Evolutionary conservation across 2,888 invertebrate genomes (phyloP).

Genomic region (Sinelater perroti): DNA sequence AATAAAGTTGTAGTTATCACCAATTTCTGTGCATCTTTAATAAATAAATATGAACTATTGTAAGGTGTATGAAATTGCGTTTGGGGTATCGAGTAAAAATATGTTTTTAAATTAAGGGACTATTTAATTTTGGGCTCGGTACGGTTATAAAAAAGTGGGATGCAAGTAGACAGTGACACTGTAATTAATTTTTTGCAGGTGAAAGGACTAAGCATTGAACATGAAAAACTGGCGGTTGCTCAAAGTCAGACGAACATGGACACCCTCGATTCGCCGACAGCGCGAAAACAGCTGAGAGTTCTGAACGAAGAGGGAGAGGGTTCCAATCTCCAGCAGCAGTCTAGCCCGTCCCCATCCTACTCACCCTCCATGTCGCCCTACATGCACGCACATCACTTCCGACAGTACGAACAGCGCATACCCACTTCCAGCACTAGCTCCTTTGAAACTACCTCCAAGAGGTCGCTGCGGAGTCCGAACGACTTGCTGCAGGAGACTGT

Average conservation of each 20-base stretch:
- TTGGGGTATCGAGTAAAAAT: too few relatives aligned
- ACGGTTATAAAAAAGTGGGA: too few relatives aligned
- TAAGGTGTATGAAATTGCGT: too few relatives aligned
- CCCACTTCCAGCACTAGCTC: conserved; percentile 55
- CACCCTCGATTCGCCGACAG: conserved; percentile 58
- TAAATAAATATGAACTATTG: too few relatives aligned
- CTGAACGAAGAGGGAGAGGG: conserved; percentile 51
- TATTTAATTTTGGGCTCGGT: too few relatives aligned
- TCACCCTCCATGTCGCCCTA: conserved; percentile 63
- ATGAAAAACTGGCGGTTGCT: conserved; percentile 71
- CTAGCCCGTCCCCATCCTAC: conserved; percentile 59
- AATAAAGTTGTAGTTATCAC: too few relatives aligned
- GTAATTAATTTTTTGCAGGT: conserved; percentile 64
- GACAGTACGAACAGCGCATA: conserved; percentile 59
- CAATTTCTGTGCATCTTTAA: too few relatives aligned
- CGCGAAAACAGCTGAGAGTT: conserved; percentile 53
- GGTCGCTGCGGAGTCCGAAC: conserved; percentile 65
- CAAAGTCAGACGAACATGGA: conserved; percentile 63
- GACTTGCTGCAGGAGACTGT: conserved; percentile 70
- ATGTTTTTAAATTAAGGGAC: too few relatives aligned
- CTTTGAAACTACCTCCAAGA: conserved; percentile 64
- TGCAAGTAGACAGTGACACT: too few relatives aligned
- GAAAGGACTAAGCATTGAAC: conserved; percentile 80
- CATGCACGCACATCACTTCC: conserved; percentile 59
- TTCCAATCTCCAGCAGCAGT: conserved; percentile 40